Evolutionary conservation across 2,113 vertebrate genomes (phyloP).

Genomic region (Cynocephalus volans): DNA sequence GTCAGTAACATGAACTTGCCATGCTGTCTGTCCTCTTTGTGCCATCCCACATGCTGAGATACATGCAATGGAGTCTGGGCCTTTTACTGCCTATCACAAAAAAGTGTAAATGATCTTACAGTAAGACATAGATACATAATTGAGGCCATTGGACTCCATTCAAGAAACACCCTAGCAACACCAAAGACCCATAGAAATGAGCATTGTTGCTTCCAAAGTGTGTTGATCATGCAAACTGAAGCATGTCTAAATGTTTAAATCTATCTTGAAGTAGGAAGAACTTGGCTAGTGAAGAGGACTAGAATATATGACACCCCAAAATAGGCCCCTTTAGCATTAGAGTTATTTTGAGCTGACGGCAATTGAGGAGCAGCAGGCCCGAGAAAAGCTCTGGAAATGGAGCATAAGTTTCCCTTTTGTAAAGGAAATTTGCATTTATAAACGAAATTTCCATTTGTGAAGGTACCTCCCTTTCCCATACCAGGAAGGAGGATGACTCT

Average conservation of each 20-base stretch:
- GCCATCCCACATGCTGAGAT: background rate
- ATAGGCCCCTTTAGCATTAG: background rate
- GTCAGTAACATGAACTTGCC: background rate
- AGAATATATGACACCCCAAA: background rate
- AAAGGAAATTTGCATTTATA: background rate
- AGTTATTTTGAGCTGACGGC: background rate
- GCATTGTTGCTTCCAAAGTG: background rate
- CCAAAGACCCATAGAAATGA: background rate
- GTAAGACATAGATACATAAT: background rate
- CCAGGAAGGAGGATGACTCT: background rate
- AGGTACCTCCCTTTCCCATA: background rate
- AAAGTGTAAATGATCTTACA: background rate
- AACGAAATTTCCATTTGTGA: background rate
- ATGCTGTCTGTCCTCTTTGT: background rate
- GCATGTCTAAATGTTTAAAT: background rate
- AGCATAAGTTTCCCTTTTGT: background rate
- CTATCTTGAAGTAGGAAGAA: background rate
- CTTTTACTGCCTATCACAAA: background rate
- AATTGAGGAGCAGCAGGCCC: background rate
- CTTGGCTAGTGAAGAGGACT: background rate
- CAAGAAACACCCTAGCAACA: background rate
- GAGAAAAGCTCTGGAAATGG: constrained; percentile 20
- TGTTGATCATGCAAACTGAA: background rate
- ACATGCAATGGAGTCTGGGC: background rate
- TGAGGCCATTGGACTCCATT: background rate